Evolutionary conservation across 2,113 vertebrate species (phyloP).

Genomic region (Noturus placidus): DNA sequence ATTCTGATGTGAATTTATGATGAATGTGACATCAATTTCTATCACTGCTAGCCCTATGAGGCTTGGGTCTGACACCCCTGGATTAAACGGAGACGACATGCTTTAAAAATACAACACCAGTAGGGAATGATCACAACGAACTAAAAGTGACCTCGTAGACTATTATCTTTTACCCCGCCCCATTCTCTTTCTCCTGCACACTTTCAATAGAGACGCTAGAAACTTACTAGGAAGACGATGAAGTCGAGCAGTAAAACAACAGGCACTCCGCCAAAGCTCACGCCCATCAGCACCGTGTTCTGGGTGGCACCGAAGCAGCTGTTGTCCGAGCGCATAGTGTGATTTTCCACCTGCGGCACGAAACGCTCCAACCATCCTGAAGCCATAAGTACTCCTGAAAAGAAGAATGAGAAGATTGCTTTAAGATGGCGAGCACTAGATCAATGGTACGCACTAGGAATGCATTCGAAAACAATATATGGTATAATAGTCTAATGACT

Average conservation of each 20-base stretch:
- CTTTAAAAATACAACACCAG: background rate
- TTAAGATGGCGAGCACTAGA: no score
- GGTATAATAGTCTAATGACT: background rate
- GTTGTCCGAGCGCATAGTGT: slow-evolving; percentile 52
- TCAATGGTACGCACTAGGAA: no score
- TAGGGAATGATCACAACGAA: background rate
- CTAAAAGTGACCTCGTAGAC: background rate
- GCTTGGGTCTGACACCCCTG: background rate
- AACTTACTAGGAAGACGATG: slow-evolving; percentile 81
- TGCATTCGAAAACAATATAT: background rate
- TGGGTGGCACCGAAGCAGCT: slow-evolving; percentile 80
- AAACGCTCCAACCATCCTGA: slow-evolving; percentile 13
- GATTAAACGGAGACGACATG: background rate
- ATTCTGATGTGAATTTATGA: background rate
- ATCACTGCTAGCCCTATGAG: background rate
- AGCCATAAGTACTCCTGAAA: slow-evolving; percentile 40
- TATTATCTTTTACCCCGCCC: no score
- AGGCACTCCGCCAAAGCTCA: slow-evolving; percentile 88
- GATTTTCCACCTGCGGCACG: background rate
- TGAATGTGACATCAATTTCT: background rate
- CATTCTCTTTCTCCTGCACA: background rate
- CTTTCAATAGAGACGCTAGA: background rate
- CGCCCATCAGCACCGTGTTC: slow-evolving; percentile 81
- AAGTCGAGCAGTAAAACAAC: slow-evolving; percentile 87
- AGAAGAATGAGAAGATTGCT: background rate